These are phyloP conservation scores for Illadopsis cleaveri DNA, from an alignment of 2,113 vertebrate genomes.

Conservation along the genomic window DNA sequence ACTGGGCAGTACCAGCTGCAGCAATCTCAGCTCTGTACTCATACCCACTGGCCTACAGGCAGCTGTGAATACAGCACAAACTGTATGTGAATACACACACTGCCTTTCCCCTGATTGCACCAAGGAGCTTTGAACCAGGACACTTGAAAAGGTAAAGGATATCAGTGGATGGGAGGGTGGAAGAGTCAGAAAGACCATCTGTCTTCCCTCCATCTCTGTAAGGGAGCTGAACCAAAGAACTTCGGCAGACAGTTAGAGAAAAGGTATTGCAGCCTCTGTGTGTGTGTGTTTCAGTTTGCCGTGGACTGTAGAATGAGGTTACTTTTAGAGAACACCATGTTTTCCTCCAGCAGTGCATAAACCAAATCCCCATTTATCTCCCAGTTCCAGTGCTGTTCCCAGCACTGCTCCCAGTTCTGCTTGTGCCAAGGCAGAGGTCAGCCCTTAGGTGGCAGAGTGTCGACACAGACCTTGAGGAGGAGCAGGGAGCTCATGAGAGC, in stretches of 20 bases:
- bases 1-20: neutral
- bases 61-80: neutral
- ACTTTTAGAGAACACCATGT: neutral
- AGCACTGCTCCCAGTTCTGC: neutral
- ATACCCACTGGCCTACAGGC: fast-evolving
- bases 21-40: neutral
- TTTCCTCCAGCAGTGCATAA: neutral
- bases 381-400: neutral
- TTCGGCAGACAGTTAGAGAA: neutral
- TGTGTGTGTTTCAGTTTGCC: neutral
- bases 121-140: neutral
- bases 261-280: neutral
- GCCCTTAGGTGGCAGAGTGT: neutral
- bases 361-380: neutral
- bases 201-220: neutral
- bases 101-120: neutral
- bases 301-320: neutral
- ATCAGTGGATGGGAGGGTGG: neutral
- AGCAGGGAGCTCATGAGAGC: fast-evolving
- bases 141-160: neutral
- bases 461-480: neutral
- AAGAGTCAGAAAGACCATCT: neutral
- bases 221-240: neutral
- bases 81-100: neutral
- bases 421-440: neutral